Percentiles rank a stretch among this genome's conserved stretches.
Conservation (phyloP, 2,888 invertebrate genomes). For the Archips xylosteana region DNA sequence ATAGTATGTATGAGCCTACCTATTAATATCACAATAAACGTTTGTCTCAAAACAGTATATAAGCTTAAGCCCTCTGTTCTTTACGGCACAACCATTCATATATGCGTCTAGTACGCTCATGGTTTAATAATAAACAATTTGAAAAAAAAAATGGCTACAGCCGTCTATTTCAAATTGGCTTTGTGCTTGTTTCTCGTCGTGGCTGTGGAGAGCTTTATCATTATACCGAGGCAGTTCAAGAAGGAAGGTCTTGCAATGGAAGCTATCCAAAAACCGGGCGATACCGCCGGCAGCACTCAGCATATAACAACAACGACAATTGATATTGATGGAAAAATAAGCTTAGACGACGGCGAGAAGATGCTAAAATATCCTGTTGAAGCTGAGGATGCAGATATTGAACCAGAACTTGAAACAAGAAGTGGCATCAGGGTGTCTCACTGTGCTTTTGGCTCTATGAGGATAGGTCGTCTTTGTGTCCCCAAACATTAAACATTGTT, state of each 20-base stretch:
- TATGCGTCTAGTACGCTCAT: slow-evolving; percentile 40
- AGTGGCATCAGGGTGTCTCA: not conserved
- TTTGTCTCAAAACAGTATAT: slow-evolving; percentile 17
- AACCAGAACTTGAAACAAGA: not conserved
- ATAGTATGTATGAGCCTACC: not conserved
- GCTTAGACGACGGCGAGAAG: not conserved
- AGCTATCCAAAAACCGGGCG: not conserved
- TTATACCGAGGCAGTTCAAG: slow-evolving; percentile 12
- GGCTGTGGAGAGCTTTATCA: slow-evolving; percentile 28
- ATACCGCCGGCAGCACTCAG: slow-evolving; percentile 14
- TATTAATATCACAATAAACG: slow-evolving; percentile 4
- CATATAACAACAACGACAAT: slow-evolving; percentile 33
- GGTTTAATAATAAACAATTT: slow-evolving; percentile 27
- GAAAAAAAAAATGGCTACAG: slow-evolving; percentile 26
- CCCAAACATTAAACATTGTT: not conserved
- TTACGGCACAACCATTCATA: slow-evolving; percentile 35
- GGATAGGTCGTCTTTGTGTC: not conserved
- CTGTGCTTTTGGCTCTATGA: not conserved
- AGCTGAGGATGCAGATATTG: not conserved
- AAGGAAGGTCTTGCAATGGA: slow-evolving; percentile 1
- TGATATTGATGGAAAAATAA: slow-evolving; percentile 38
- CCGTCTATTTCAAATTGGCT: slow-evolving; percentile 36
- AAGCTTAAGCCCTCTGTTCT: not conserved
- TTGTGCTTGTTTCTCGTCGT: slow-evolving; percentile 31
- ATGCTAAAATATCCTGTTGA: not conserved